A percentile compares a stretch with the other conserved stretches of the same genome.
Evolutionary conservation across 2,888 invertebrate species (phyloP).

Genomic region (Epistrophe grossulariae): DNA sequence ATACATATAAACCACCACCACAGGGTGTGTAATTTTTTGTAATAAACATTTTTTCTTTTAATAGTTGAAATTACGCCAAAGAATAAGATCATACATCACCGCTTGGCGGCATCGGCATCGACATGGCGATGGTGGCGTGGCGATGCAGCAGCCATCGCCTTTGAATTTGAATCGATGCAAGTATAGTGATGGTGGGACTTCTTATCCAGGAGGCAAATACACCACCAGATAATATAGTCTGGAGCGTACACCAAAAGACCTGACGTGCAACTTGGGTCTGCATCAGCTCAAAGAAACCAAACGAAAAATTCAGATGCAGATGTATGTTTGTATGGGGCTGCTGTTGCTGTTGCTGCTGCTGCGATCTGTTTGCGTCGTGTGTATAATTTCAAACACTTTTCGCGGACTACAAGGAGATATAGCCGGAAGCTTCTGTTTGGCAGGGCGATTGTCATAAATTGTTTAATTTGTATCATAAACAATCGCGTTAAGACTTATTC

Average conservation of each 20-base stretch:
- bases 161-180: conserved; percentile 54
- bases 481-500: conserved; percentile 83
- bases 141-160: conserved; percentile 62
- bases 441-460: conserved; percentile 83
- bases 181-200: conserved; percentile 31
- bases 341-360: conserved; percentile 12
- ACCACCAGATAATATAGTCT: conserved; percentile 63
- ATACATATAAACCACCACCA: conserved; percentile 62
- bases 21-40: conserved; percentile 79
- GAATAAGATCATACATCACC: conserved; percentile 79
- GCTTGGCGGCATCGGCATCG: not conserved
- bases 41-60: conserved; percentile 78
- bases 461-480: conserved; percentile 84
- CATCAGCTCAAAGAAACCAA: not conserved
- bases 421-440: conserved; percentile 77
- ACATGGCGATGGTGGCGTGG: not conserved
- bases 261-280: not conserved
- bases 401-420: conserved; percentile 63
- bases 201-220: conserved; percentile 72
- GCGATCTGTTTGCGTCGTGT: conserved; percentile 7
- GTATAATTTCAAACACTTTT: conserved; percentile 72
- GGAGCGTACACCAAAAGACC: conserved; percentile 17
- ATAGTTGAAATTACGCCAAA: conserved; percentile 78
- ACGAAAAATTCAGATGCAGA: conserved; percentile 64
- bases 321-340: conserved; percentile 32